These are phyloP conservation scores for Ochotona curzoniae DNA, from an alignment of 2,113 vertebrate species.

Conservation along the genomic window DNA sequence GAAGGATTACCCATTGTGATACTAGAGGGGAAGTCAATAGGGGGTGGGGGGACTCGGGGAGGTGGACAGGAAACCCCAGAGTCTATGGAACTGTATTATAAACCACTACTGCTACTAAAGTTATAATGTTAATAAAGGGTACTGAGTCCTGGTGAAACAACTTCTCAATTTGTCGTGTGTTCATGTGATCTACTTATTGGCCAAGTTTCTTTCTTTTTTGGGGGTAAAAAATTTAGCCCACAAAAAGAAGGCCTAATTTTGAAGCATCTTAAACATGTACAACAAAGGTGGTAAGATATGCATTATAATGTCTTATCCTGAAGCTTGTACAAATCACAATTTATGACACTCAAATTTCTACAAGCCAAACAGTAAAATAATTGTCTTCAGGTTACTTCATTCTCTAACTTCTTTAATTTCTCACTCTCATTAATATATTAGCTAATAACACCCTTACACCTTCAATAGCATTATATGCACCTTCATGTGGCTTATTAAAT, in stretches of 20 bases:
- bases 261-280: background rate
- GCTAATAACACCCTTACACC: background rate
- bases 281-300: background rate
- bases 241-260: background rate
- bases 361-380: slow-evolving; percentile 8
- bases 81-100: too few relatives aligned
- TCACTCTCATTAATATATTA: background rate
- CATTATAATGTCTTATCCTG: background rate
- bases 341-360: background rate
- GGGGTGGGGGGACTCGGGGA: too few relatives aligned
- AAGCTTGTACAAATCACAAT: background rate
- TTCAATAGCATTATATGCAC: background rate
- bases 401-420: background rate
- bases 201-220: background rate
- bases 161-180: background rate
- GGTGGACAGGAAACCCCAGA: too few relatives aligned
- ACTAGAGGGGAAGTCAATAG: too few relatives aligned
- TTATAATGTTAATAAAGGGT: background rate
- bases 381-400: background rate
- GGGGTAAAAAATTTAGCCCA: slow-evolving; percentile 7
- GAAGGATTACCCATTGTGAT: too few relatives aligned
- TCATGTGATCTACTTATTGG: background rate
- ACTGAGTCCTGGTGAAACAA: background rate
- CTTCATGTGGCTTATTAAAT: background rate
- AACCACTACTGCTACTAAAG: too few relatives aligned